Base-by-base conservation (phyloP, 2,888 invertebrate species). In the Parnassius glacialis region DNA sequence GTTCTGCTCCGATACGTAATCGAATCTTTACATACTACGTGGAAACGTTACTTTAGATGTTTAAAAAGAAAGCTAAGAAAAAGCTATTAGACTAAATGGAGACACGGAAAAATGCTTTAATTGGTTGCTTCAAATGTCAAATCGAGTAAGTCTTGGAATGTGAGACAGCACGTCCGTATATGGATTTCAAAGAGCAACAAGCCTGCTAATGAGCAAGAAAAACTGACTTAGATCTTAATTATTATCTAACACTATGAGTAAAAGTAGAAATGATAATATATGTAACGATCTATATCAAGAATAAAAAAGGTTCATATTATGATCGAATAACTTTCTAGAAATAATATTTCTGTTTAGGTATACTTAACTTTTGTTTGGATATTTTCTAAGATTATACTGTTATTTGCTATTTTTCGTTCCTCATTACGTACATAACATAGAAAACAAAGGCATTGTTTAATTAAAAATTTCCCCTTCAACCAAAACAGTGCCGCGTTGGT, bases 31-130 rank as follows among this genome's bases (percentile, higher is more conserved):
- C 34, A 5, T 34, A 34, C 34, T 34, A 34, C 34, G 34, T 34
- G 7, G 34, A 34, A 34, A 34, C 34, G 34, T 34, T 34, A 34
- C 34, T 34, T 7, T 34, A 34, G 12, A 12, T 13, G 12, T 41
- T 52, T n/a, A 10, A 52, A 43, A 43, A 34, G 47, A 50, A 43
- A 50, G 20, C 12, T 52, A 16, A 44, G 44, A 25, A 54, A 41
- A 48, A 45, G 41, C 2, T 2, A 25, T n/a, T 45, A 10, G 13
- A 34, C 16, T 34, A 55, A 61, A 41, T 16, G 12, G 44, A 51
- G 10, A 74, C 70, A 73, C 66, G 72, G 78, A 83, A 83, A 84
- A 85, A 84, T 81, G 74, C 84, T 79, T 85, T 88, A 88, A 88
- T 88, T 88, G 83, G 84, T 82, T 79, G 72, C 34, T 34, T 34